Conservation (phyloP, 2,113 vertebrate genomes). For the Saccopteryx bilineata region DNA sequence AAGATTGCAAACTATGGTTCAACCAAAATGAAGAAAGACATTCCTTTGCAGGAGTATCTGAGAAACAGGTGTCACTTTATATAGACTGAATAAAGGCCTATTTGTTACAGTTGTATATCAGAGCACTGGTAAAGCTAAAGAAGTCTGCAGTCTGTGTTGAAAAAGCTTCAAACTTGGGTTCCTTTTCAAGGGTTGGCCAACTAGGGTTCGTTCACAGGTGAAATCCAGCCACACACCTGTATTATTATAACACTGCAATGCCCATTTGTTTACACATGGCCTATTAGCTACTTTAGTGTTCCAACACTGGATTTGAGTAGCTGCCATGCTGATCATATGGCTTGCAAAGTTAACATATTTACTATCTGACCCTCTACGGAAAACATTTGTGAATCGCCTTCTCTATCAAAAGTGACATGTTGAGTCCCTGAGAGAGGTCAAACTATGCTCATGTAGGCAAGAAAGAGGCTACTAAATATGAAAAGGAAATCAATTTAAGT, state of each 20-base stretch:
- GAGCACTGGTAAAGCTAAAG: slow-evolving; percentile 37
- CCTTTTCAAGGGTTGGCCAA: not conserved
- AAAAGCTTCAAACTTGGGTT: not conserved
- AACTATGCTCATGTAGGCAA: not conserved
- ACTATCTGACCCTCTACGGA: not conserved
- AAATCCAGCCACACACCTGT: not conserved
- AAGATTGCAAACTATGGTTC: slow-evolving; percentile 52
- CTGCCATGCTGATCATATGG: not conserved
- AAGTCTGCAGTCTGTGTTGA: not conserved
- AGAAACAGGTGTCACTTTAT: not conserved
- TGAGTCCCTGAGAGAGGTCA: not conserved
- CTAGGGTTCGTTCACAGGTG: not conserved
- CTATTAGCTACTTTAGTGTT: not conserved
- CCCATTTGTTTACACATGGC: not conserved
- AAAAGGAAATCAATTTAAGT: not conserved
- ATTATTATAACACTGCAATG: not conserved
- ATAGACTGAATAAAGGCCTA: slow-evolving; percentile 47
- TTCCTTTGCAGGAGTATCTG: slow-evolving; percentile 1
- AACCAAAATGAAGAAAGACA: slow-evolving; percentile 15
- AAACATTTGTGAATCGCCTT: not conserved
- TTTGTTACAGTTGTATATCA: slow-evolving; percentile 62
- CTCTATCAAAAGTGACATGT: not conserved
- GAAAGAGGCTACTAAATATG: not conserved
- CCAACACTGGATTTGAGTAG: not conserved
- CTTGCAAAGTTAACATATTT: not conserved